Conservation (phyloP, 2,888 invertebrate species). For the Hedya salicella region DNA sequence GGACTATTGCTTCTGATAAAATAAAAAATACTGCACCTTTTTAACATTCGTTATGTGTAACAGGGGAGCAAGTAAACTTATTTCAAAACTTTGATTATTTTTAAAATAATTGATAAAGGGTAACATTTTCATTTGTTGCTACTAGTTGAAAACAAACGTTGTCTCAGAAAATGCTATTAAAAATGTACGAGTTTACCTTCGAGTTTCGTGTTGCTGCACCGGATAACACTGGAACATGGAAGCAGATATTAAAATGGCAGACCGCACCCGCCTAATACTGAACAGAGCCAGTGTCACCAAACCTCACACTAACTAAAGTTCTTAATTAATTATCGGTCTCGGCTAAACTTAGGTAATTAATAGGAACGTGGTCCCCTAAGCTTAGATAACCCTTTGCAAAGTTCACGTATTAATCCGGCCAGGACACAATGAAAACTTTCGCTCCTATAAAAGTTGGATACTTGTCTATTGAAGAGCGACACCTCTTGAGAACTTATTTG, state of each 20-base stretch:
- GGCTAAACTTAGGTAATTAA: constrained; percentile 76
- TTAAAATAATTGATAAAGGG: too few species aligned
- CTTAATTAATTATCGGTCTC: constrained; percentile 77
- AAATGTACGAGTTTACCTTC: too few species aligned
- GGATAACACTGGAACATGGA: neutral
- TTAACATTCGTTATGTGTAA: too few species aligned
- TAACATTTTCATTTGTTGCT: too few species aligned
- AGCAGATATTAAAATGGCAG: constrained; percentile 21
- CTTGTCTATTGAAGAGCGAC: constrained; percentile 44
- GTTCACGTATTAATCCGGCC: constrained; percentile 77
- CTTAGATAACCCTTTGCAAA: constrained; percentile 78
- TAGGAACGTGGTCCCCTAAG: constrained; percentile 76
- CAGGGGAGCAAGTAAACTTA: too few species aligned
- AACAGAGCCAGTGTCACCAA: constrained; percentile 47
- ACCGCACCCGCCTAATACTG: constrained; percentile 45
- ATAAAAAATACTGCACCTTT: too few species aligned
- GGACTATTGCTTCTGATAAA: too few species aligned
- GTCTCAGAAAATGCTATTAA: neutral
- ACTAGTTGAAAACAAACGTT: too few species aligned
- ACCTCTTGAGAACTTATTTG: constrained; percentile 38
- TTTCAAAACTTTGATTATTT: too few species aligned
- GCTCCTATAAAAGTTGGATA: constrained; percentile 45
- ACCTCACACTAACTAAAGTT: constrained; percentile 56
- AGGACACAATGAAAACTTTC: constrained; percentile 73
- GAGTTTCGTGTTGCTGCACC: too few species aligned